These are phyloP conservation scores for Heliornis fulica DNA, from an alignment of 2,113 vertebrate genomes.

Conservation along the genomic window DNA sequence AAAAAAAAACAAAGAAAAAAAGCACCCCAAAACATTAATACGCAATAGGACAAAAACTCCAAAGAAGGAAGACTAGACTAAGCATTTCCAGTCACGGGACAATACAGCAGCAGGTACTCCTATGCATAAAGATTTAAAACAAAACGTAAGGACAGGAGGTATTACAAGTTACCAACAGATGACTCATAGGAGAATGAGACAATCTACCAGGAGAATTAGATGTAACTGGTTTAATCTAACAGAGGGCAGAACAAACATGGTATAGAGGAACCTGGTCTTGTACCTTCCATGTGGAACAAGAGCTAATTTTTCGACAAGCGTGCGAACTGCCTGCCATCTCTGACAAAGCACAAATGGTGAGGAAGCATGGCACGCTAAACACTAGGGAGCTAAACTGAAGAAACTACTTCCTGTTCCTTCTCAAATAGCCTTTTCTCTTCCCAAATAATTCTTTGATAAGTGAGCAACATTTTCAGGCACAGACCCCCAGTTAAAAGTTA, in stretches of 20 bases:
- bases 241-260: not conserved
- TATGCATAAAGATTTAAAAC: not conserved
- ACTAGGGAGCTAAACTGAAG: not conserved
- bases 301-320: not conserved
- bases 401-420: not conserved
- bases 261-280: not conserved
- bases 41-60: not conserved
- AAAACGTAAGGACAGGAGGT: rapidly evolving
- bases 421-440: not conserved
- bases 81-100: not conserved
- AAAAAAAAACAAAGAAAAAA: too few species aligned
- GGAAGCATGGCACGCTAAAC: not conserved
- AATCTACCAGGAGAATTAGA: not conserved
- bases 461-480: not conserved
- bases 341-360: not conserved
- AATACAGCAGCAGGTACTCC: not conserved
- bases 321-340: not conserved
- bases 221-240: not conserved
- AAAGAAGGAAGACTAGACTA: not conserved
- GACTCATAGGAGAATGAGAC: not conserved
- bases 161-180: not conserved
- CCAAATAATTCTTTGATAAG: not conserved
- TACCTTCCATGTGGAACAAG: not conserved
- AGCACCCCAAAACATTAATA: not conserved
- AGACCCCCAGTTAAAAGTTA: not conserved